A percentile compares a stretch with the other conserved stretches of the same genome.
phyloP scores from a whole-genome alignment of 2,888 invertebrate genomes.

The Drosophila borborema region DNA sequence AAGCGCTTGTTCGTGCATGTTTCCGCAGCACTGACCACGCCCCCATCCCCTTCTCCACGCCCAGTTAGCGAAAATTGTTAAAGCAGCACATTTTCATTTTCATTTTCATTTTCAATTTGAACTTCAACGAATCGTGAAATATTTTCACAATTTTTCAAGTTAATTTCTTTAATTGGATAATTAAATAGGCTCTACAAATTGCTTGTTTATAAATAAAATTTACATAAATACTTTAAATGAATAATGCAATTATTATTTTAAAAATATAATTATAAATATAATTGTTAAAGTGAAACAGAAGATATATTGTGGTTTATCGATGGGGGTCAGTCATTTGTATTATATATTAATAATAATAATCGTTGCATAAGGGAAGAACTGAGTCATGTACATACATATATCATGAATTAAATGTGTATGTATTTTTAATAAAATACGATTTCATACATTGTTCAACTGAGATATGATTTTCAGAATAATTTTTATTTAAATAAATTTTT shows the following conservation, averaged over 20 bases:
- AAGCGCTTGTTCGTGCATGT: conserved; percentile 48
- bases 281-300: conserved; percentile 44
- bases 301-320: conserved; percentile 13
- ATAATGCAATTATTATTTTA: conserved; percentile 48
- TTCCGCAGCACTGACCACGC: conserved; percentile 42
- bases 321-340: neutral
- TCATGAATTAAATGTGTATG: conserved; percentile 8
- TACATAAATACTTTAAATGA: conserved; percentile 59
- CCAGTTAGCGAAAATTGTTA: conserved; percentile 20
- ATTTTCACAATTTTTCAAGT: conserved; percentile 59
- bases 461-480: neutral
- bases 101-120: conserved; percentile 23
- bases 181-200: conserved; percentile 63
- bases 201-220: conserved; percentile 57
- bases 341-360: too few species aligned
- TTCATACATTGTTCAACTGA: neutral
- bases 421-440: neutral
- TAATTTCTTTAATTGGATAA: conserved; percentile 72
- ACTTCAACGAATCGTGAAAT: conserved; percentile 33
- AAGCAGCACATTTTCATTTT: conserved; percentile 27
- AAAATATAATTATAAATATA: conserved; percentile 19
- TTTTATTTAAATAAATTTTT: neutral
- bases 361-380: conserved; percentile 1
- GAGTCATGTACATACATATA: conserved; percentile 24
- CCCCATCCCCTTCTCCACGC: neutral